Conservation (phyloP, 2,888 invertebrate genomes). For the Lithodes maja region DNA sequence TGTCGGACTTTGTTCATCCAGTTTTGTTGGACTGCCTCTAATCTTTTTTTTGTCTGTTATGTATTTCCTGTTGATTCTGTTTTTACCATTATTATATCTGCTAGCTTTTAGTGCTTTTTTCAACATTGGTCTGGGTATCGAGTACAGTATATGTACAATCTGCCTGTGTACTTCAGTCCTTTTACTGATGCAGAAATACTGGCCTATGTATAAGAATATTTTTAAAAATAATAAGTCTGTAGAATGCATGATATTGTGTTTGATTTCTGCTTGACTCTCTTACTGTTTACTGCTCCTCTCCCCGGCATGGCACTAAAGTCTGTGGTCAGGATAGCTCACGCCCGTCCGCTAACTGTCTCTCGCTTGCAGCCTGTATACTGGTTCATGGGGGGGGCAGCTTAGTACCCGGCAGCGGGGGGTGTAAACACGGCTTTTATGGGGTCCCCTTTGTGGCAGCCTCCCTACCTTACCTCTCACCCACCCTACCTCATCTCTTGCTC, state of each 20-base stretch:
- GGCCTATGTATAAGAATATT: slow-evolving; percentile 81
- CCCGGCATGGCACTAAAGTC: slow-evolving; percentile 69
- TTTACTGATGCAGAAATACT: slow-evolving; percentile 77
- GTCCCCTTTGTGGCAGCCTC: slow-evolving; percentile 28
- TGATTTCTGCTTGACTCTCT: slow-evolving; percentile 79
- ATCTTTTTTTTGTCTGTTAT: slow-evolving; percentile 70
- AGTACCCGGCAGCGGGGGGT: slow-evolving; percentile 35
- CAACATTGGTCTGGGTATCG: slow-evolving; percentile 70
- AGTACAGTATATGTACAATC: slow-evolving; percentile 70
- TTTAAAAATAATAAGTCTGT: slow-evolving; percentile 91
- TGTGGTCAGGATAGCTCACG: slow-evolving; percentile 67
- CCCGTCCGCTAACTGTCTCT: slow-evolving; percentile 65
- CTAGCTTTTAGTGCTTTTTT: slow-evolving; percentile 70
- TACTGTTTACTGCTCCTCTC: slow-evolving; percentile 69
- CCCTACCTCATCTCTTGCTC: neutral
- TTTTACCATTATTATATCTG: slow-evolving; percentile 70
- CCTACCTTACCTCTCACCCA: slow-evolving; percentile 12
- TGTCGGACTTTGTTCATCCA: slow-evolving; percentile 62
- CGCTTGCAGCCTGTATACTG: slow-evolving; percentile 65
- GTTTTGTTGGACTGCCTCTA: slow-evolving; percentile 70
- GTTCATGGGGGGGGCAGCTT: slow-evolving; percentile 48
- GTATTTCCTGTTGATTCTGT: slow-evolving; percentile 70
- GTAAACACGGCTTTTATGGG: slow-evolving; percentile 22
- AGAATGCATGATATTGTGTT: slow-evolving; percentile 91
- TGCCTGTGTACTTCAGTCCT: slow-evolving; percentile 77